Percentiles rank a stretch among this genome's conserved stretches.
These are phyloP conservation scores for Oryzias woworae DNA, from an alignment of 2,113 vertebrate genomes.

Conservation along the genomic window DNA sequence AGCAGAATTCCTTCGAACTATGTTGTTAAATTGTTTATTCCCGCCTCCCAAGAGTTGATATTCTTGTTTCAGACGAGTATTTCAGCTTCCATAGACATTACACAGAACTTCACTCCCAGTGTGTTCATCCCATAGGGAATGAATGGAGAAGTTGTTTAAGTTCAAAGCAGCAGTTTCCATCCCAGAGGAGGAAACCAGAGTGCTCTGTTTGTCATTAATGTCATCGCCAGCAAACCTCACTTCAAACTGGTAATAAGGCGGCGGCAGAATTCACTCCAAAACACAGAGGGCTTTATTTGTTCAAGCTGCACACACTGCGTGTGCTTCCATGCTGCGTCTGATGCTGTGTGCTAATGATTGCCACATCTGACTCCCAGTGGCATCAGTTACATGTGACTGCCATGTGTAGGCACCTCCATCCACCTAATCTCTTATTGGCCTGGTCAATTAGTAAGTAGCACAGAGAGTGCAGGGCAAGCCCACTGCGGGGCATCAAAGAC, in stretches of 20 bases:
- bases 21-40: too few species aligned
- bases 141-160: constrained; percentile 61
- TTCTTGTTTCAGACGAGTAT: constrained; percentile 12
- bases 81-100: constrained; percentile 7
- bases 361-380: constrained; percentile 58
- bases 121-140: constrained; percentile 51
- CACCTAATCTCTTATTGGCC: constrained; percentile 51
- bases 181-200: constrained; percentile 60
- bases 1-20: too few species aligned
- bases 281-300: constrained; percentile 68
- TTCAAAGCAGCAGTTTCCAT: constrained; percentile 61
- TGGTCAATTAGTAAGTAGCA: constrained; percentile 58
- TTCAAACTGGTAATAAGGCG: constrained; percentile 64
- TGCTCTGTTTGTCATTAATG: constrained; percentile 63
- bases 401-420: constrained; percentile 56
- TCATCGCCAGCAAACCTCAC: constrained; percentile 66
- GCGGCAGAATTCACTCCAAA: constrained; percentile 40
- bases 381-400: constrained; percentile 67
- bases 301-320: constrained; percentile 50
- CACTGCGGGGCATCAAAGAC: constrained; percentile 51
- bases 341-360: constrained; percentile 56
- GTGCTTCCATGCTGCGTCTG: constrained; percentile 32
- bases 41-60: neutral
- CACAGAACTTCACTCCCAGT: constrained; percentile 12
- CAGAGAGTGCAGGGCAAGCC: constrained; percentile 49